phyloP scores from a whole-genome alignment of 2,797 vertebrate species.

The Sphaeramia orbicularis region DNA sequence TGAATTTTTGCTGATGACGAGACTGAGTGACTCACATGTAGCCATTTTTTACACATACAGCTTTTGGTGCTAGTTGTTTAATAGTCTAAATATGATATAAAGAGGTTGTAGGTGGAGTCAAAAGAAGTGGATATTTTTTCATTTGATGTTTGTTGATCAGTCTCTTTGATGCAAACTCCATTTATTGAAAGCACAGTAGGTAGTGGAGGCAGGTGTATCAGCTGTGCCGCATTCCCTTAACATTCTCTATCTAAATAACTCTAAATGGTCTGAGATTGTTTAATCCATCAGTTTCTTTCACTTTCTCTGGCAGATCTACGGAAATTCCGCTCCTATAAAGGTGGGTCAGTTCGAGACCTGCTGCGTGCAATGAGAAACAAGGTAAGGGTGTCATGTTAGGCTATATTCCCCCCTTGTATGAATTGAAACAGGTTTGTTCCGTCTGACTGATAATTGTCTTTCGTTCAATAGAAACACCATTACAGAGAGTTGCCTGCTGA shows the following conservation, averaged over 20 bases:
- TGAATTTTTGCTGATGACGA: not conserved
- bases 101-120: too few relatives aligned
- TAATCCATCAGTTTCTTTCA: not conserved
- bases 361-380: constrained; percentile 98
- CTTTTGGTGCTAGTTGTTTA: not conserved
- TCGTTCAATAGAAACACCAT: constrained; percentile 92
- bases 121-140: too few relatives aligned
- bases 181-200: too few relatives aligned
- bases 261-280: not conserved
- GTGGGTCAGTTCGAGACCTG: constrained; percentile 94
- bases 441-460: not conserved
- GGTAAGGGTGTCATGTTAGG: constrained; percentile 72
- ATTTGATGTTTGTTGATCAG: too few relatives aligned
- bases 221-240: not conserved
- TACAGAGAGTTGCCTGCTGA: constrained; percentile 93
- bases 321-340: constrained; percentile 97
- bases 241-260: too few relatives aligned
- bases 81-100: too few relatives aligned
- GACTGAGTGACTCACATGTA: not conserved
- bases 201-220: not conserved
- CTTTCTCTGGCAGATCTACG: constrained; percentile 88
- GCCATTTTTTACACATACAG: not conserved
- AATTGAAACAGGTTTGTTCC: not conserved
- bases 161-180: too few relatives aligned
- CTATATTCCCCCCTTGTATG: not conserved